A percentile compares a stretch with the other conserved stretches of the same genome.
These are phyloP conservation scores for Eublepharis macularius DNA, from an alignment of 2,113 vertebrate species.

Conservation along the genomic window DNA sequence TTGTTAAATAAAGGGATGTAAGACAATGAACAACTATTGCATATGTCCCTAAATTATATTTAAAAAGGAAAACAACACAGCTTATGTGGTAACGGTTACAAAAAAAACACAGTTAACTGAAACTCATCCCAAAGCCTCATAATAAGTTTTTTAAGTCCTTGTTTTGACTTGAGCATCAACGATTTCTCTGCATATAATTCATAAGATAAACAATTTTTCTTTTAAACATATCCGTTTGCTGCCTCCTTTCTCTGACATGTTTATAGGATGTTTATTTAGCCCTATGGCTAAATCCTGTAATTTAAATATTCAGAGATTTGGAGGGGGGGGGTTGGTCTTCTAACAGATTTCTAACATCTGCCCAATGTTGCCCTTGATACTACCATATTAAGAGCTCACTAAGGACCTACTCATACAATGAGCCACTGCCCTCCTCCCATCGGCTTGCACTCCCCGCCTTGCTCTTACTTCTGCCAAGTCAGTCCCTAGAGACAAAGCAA, in stretches of 20 bases:
- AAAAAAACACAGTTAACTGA: neutral
- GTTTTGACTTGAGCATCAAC: neutral
- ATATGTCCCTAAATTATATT: neutral
- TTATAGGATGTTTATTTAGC: neutral
- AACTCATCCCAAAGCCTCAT: neutral
- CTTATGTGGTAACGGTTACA: no score
- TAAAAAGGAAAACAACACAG: neutral
- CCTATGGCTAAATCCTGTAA: neutral
- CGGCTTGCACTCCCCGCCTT: neutral
- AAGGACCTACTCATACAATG: neutral
- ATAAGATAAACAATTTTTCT: neutral
- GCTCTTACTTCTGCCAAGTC: neutral
- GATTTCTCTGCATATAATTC: neutral
- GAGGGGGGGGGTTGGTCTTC: neutral
- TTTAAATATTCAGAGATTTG: neutral
- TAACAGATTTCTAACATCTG: neutral
- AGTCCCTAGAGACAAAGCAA: neutral
- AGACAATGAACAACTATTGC: neutral
- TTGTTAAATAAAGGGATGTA: neutral
- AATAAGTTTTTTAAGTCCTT: neutral
- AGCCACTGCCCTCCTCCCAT: neutral
- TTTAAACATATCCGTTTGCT: neutral
- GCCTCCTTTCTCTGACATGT: neutral
- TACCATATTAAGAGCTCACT: neutral
- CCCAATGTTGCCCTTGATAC: neutral